Base-by-base conservation (phyloP, 2,888 invertebrate genomes). In the Pollenia amentaria region DNA sequence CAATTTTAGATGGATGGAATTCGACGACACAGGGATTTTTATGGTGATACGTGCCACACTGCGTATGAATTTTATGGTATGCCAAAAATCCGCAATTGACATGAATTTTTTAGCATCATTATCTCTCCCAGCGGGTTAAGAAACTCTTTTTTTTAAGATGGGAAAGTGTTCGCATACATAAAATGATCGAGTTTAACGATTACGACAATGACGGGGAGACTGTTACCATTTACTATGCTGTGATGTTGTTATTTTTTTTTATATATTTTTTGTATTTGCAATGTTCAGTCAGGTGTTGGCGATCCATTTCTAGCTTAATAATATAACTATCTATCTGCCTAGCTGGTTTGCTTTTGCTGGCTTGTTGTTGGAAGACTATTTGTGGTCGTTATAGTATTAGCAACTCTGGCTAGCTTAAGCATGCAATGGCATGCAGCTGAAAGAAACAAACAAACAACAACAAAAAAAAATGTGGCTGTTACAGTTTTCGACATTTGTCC, bases 401-500 rank as follows among this genome's bases (percentile, higher is more conserved):
- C 76, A 60, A 67, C 76, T 77, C 80, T 77, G 87, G 80, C 76
- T 73, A 84, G 67, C 77, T 81, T 80, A 77, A 80, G 84, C 80
- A 87, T 81, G 87, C 86, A 72, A 84, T 80, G 84, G 79, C 86
- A 87, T 87, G 80, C 87, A 87, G 80, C 84, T 87, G 84, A 73
- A 84, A 79, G 53, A 70, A 55, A 55, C 18, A 65, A 60, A 44
- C 42, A 70, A 64, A 62, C 8, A 53, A 70, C 53, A 14, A n/a
- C 40, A n/a, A 85, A 89, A 90, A 91, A 90, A 90, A 91, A 90
- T 90, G 90, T 90, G 90, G 89, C 89, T 91, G 91, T 91, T 91
- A 92, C 92, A 91, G 89, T 91, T 91, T 91, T 91, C 92, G 92
- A 91, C 92, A 91, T 91, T 91, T 91, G 92, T 92, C 91, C 91